Conservation (phyloP, 1,140 invertebrate species). For the Drosophila pandora region DNA sequence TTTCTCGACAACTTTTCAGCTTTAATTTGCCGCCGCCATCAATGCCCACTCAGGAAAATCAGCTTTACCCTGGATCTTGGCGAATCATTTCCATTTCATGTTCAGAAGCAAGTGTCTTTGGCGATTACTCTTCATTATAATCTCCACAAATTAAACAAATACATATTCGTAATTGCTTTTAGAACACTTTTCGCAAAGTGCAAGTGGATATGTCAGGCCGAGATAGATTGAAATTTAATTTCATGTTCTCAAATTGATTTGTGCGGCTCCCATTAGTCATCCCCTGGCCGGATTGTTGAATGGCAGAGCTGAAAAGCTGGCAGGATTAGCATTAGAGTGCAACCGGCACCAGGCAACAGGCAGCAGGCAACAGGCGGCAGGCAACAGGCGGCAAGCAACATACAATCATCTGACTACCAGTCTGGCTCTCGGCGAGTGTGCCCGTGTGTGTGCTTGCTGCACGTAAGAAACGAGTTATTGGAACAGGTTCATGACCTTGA, state of each 20-base stretch:
- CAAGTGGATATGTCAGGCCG: constrained; percentile 1
- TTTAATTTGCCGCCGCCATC: constrained; percentile 55
- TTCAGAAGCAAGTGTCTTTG: neutral
- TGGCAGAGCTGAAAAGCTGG: constrained; percentile 42
- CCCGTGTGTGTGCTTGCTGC: constrained; percentile 41
- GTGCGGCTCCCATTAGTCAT: constrained; percentile 66
- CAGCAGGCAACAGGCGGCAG: constrained; percentile 2
- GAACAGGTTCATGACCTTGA: constrained; percentile 83
- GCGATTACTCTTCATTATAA: neutral
- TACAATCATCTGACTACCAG: constrained; percentile 66
- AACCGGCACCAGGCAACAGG: constrained; percentile 25
- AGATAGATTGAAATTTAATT: constrained; percentile 77
- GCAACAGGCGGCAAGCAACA: constrained; percentile 59
- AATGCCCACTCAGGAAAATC: neutral
- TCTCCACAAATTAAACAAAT: neutral
- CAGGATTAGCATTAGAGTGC: constrained; percentile 74
- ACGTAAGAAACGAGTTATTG: constrained; percentile 82
- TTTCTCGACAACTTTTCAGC: constrained; percentile 47
- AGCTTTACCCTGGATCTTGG: neutral
- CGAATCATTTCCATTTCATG: neutral
- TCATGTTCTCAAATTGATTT: constrained; percentile 77
- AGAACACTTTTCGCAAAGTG: neutral
- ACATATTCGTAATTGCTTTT: neutral
- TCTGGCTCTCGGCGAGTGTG: constrained; percentile 17
- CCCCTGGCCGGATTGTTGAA: constrained; percentile 12